These are phyloP conservation scores for Typhlichthys subterraneus DNA, from an alignment of 2,797 vertebrate genomes.

Conservation along the genomic window DNA sequence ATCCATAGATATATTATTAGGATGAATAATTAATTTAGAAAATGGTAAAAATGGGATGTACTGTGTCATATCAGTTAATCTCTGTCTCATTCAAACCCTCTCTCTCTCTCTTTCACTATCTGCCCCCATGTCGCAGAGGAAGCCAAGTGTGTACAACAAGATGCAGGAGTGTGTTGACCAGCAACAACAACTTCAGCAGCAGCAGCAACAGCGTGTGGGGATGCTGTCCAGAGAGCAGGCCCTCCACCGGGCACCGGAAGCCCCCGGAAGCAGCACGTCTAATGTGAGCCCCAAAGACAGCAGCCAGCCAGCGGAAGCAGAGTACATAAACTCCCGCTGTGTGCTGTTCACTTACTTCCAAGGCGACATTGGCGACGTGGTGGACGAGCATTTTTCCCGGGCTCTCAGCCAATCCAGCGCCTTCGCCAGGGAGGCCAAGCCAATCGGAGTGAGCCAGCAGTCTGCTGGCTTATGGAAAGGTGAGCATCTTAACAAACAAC, in stretches of 20 bases:
- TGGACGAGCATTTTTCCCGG: constrained; percentile 96
- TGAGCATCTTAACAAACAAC: constrained; percentile 59
- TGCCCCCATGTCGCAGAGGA: constrained; percentile 72
- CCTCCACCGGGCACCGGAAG: constrained; percentile 61
- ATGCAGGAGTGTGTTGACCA: constrained; percentile 93
- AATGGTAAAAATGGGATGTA: too few relatives aligned
- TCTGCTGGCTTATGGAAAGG: constrained; percentile 84
- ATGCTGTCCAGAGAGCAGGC: constrained; percentile 82
- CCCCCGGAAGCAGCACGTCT: constrained; percentile 23
- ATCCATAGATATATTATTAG: too few relatives aligned
- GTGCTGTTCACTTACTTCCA: constrained; percentile 98
- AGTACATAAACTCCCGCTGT: constrained; percentile 97
- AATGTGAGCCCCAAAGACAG: constrained; percentile 35
- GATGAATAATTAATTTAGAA: too few relatives aligned
- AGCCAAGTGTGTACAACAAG: constrained; percentile 89
- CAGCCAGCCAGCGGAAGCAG: constrained; percentile 82
- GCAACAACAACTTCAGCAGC: constrained; percentile 82
- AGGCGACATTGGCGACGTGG: constrained; percentile 93
- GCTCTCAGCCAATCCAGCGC: constrained; percentile 90
- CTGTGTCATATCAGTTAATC: neutral
- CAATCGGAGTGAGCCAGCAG: constrained; percentile 54
- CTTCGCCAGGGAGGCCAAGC: constrained; percentile 72
- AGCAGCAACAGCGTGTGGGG: constrained; percentile 75
- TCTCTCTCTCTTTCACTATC: constrained; percentile 1
- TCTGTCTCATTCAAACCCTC: constrained; percentile 12